Conservation (phyloP, 2,113 vertebrate species). For the Stegastes partitus region DNA sequence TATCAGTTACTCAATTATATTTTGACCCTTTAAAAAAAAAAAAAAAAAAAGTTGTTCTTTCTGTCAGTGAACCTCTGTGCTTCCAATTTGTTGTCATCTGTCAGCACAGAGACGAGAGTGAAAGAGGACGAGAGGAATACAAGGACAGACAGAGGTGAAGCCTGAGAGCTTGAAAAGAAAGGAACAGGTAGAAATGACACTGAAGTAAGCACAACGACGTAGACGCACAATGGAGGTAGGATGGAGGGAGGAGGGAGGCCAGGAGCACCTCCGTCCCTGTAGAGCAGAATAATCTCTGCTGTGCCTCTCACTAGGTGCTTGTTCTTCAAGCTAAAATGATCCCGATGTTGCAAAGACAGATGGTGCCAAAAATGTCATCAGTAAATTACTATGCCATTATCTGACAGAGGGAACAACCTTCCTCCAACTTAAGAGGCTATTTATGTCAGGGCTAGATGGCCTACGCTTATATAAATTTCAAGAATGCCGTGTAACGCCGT, state of each 20-base stretch:
- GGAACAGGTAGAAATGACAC: constrained; percentile 3
- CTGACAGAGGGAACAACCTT: constrained; percentile 21
- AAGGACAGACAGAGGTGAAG: constrained; percentile 35
- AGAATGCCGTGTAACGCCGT: background rate
- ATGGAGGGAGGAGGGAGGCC: background rate
- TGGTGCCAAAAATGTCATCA: constrained; percentile 33
- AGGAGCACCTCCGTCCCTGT: constrained; percentile 20
- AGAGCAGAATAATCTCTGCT: constrained; percentile 3
- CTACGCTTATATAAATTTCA: constrained; percentile 8
- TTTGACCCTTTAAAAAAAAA: background rate
- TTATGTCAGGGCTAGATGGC: background rate
- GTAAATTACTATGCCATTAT: constrained; percentile 45
- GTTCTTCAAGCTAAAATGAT: constrained; percentile 18
- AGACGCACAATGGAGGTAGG: background rate
- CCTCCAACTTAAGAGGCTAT: constrained; percentile 1
- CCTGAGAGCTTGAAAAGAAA: constrained; percentile 31
- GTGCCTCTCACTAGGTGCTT: background rate
- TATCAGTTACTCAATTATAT: background rate
- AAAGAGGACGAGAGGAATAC: constrained; percentile 2
- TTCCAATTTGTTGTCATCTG: constrained; percentile 5
- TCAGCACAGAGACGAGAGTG: background rate
- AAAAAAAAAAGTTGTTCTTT: background rate
- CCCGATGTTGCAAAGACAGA: background rate
- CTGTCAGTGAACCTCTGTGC: background rate
- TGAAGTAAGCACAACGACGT: background rate